Percentiles rank a stretch among this genome's conserved stretches.
phyloP scores from a whole-genome alignment of 2,113 vertebrate species.

The Indicator maculatus region DNA sequence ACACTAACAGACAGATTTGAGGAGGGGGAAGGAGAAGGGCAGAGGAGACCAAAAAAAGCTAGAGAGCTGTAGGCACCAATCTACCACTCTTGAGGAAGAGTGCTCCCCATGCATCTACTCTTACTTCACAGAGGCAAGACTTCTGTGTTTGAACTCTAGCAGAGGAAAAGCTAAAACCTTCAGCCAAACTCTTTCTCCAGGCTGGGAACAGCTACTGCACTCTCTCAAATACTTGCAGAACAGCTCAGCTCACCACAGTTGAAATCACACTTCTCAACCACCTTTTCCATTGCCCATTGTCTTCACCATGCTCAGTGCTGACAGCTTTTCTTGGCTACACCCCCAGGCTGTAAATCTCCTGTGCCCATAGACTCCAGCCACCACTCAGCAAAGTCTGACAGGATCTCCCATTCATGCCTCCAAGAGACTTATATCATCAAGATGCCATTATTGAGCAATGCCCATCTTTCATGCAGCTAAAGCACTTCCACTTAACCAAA shows the following conservation, averaged over 20 bases:
- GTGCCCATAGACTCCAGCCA: neutral
- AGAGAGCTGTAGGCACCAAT: rapidly evolving
- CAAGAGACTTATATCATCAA: neutral
- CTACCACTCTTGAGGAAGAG: neutral
- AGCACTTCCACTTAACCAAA: neutral
- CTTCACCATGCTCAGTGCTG: neutral
- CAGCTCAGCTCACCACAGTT: neutral
- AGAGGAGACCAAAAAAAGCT: neutral
- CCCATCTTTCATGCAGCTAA: neutral
- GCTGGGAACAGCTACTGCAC: neutral
- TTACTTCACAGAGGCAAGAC: neutral
- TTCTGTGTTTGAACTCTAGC: neutral
- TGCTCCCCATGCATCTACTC: rapidly evolving
- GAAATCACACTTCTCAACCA: neutral
- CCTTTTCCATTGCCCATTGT: neutral
- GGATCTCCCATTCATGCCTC: neutral
- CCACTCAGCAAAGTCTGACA: neutral
- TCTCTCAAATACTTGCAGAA: neutral
- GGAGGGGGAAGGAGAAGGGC: neutral
- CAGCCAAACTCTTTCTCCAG: neutral
- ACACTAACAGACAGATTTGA: neutral
- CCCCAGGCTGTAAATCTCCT: neutral
- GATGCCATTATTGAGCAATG: neutral
- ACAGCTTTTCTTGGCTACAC: neutral
- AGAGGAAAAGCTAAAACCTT: neutral